A percentile compares a stretch with the other conserved stretches of the same genome.
These are phyloP conservation scores for Saimiri boliviensis DNA, from an alignment of 2,113 vertebrate genomes.

Conservation along the genomic window DNA sequence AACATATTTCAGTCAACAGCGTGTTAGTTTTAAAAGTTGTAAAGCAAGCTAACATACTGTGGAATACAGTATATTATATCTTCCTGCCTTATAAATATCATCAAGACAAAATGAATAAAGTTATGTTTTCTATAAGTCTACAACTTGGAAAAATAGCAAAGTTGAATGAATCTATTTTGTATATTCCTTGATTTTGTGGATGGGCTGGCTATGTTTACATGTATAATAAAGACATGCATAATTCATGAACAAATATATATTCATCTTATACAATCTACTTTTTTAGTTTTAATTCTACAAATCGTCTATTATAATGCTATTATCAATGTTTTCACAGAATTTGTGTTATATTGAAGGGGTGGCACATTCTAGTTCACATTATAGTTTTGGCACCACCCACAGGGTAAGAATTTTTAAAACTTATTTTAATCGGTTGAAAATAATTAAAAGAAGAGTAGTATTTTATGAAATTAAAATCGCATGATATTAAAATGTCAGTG, in stretches of 20 bases:
- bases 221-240: background rate
- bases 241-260: conserved; percentile 6
- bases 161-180: background rate
- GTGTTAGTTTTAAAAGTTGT: conserved; percentile 5
- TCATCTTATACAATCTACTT: background rate
- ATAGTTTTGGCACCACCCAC: no score
- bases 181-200: background rate
- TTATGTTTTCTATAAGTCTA: background rate
- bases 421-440: no score
- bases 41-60: background rate
- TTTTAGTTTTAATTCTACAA: conserved; percentile 25
- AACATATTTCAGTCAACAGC: conserved; percentile 18
- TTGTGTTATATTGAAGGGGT: background rate
- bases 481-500: no score
- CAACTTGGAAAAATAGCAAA: conserved; percentile 17
- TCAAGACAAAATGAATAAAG: background rate
- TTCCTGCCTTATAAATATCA: conserved; percentile 27
- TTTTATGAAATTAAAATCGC: no score
- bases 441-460: no score
- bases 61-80: conserved; percentile 23
- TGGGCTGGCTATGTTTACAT: background rate
- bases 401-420: no score
- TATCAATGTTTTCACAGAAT: background rate
- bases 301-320: background rate
- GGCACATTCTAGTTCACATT: background rate